A percentile compares a stretch with the other conserved stretches of the same genome.
Conservation (phyloP, 2,113 vertebrate species). For the Cathartes aura region DNA sequence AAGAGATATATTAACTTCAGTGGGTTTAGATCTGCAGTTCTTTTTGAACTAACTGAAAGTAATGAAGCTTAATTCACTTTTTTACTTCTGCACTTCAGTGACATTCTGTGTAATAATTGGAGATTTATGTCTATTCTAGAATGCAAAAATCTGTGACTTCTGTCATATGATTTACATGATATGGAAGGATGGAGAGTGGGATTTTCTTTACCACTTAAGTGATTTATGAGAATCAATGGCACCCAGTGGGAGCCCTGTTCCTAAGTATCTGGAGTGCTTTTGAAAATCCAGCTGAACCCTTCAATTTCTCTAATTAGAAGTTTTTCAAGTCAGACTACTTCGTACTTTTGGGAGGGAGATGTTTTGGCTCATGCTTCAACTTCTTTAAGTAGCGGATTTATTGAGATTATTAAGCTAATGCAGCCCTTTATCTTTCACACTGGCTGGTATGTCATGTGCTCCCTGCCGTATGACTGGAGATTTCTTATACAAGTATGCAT, state of each 20-base stretch:
- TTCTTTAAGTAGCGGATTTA: not conserved
- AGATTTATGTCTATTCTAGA: not conserved
- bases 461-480: not conserved
- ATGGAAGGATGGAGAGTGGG: not conserved
- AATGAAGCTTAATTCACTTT: not conserved
- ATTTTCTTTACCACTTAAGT: not conserved
- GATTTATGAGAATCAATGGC: not conserved
- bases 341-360: not conserved
- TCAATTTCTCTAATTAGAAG: not conserved
- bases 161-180: not conserved
- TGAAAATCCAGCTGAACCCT: not conserved
- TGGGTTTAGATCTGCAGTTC: not conserved
- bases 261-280: constrained; percentile 19
- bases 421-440: not conserved
- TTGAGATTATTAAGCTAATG: not conserved
- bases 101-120: not conserved
- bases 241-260: not conserved
- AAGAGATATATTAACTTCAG: not conserved
- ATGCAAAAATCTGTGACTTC: not conserved
- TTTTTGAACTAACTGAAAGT: not conserved
- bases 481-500: not conserved
- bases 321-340: not conserved
- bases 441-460: not conserved
- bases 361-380: not conserved
- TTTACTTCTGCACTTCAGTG: not conserved